These are phyloP conservation scores for Pygoscelis adeliae DNA, from an alignment of 2,113 vertebrate genomes.

Conservation along the genomic window DNA sequence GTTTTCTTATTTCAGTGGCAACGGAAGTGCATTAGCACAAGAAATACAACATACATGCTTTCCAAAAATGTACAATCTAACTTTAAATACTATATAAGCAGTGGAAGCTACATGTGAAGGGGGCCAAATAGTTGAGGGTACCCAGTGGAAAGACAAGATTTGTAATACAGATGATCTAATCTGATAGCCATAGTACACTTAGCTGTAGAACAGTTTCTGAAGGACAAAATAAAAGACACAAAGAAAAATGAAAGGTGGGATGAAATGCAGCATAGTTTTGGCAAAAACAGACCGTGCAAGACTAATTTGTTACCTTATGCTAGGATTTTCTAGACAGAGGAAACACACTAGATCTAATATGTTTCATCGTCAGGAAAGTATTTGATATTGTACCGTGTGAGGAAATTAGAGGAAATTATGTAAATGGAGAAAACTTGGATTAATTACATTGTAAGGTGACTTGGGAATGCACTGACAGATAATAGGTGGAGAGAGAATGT, in stretches of 20 bases:
- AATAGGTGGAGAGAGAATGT: neutral
- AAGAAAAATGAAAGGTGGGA: neutral
- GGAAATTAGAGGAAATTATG: fast-evolving
- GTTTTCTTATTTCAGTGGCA: neutral
- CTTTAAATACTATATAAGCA: neutral
- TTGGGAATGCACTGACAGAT: neutral
- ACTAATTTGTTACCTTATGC: neutral
- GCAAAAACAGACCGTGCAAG: neutral
- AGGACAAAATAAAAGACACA: neutral
- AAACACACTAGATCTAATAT: neutral
- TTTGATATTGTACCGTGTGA: neutral
- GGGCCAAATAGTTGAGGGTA: neutral
- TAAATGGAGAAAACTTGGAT: neutral
- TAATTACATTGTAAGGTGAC: neutral
- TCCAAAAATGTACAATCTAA: neutral
- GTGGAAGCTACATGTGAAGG: neutral
- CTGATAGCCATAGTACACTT: neutral
- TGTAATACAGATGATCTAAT: neutral
- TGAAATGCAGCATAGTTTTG: neutral
- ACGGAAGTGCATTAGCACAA: neutral
- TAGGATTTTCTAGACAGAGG: neutral
- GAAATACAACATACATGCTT: neutral
- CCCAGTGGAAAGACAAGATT: neutral
- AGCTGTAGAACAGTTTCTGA: neutral
- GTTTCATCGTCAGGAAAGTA: neutral